Base-by-base conservation (phyloP, 1,140 invertebrate genomes). In the Neodiprion pinetum region DNA sequence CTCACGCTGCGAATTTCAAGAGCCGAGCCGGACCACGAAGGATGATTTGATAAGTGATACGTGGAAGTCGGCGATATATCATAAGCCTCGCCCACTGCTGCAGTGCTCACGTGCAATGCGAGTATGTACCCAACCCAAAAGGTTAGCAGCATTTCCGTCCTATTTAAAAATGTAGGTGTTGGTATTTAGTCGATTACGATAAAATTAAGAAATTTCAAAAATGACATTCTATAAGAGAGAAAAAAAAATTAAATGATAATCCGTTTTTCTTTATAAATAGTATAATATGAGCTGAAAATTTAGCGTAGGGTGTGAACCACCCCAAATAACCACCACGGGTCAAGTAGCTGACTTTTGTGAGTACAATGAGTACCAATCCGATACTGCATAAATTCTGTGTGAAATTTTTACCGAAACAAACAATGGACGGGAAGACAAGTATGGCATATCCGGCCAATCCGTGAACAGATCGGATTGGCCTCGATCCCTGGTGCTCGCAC, bases 71-170 rank as follows among this genome's bases (percentile, higher is more conserved):
- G 76, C 0, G 83, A 80, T 12, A 85, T 74, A n/a, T 84, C 83
- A 85, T 85, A 87, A 12, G 81, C 80, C 53, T 81, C 80, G 0
- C 84, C 84, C 9, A 84, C 67, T 14, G 84, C 85, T n/a, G 70
- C 75, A 65, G 81, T 80, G 5, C 65, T 72, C 40, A 72, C 70
- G 23, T 67, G 74, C n/a, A 72, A 61, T 65, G 81, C 40, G 50
- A 80, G 47, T 4, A 74, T 67, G 12, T 8, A 21, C 10, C 12
- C 7, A 17, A 11, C 14, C 61, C 11, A 69, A 28, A 47, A 48
- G 28, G 67, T 73, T 7, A n/a, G 23, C 49, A 14, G 23, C 48
- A 49, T 71, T 17, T 74, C 28, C 23, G 10, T 53, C 67, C 12
- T 69, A 71, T 49, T n/a, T 40, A 76, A 8, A 73, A 8, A 71